Base-by-base conservation (phyloP, 2,888 invertebrate species). In the Lottia scabra region DNA sequence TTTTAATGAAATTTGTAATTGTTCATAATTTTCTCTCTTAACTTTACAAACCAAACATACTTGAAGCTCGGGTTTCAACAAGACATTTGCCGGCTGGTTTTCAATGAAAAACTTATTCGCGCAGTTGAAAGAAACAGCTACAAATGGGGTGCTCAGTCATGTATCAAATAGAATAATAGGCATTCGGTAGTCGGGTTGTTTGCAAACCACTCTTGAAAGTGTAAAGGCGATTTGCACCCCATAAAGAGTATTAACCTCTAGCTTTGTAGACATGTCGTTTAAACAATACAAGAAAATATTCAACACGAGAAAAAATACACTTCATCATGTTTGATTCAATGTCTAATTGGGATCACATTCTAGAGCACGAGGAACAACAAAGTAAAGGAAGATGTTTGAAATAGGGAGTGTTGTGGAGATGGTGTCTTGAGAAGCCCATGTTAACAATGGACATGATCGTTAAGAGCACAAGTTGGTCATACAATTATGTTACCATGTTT, bases 141-240 rank as follows among this genome's bases (percentile, higher is more conserved):
- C 56, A 56, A 56, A 56, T 56, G 19, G 10, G 19, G 12, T 23
- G 56, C 23, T 56, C 23, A 56, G 56, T 56, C 56, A 23, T 56
- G 56, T 56, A 56, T 56, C 56, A 12, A 23, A 23, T 10, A 23
- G 23, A 23, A 56, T 63, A 70, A 70, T 67, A 66, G 70, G 46
- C 26, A 46, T 66, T 38, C 46, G 67, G 46, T 26, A 10, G 70
- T 67, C 48, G 43, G 70, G 67, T 65, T 70, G 70, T 73, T 73
- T 73, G 65, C 72, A 72, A 72, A 72, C 72, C 68, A 72, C 72
- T 72, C 68, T 72, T 46, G 64, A 13, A n/a, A 45, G 15, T 43
- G 43, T 23, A 56, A 56, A 56, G 56, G 48, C 67, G 71, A 68
- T 72, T 68, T 72, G 67, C 56, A 56, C 56, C 56, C 56, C 23